These are phyloP conservation scores for Dipodomys spectabilis DNA, from an alignment of 2,113 vertebrate genomes.

Conservation along the genomic window DNA sequence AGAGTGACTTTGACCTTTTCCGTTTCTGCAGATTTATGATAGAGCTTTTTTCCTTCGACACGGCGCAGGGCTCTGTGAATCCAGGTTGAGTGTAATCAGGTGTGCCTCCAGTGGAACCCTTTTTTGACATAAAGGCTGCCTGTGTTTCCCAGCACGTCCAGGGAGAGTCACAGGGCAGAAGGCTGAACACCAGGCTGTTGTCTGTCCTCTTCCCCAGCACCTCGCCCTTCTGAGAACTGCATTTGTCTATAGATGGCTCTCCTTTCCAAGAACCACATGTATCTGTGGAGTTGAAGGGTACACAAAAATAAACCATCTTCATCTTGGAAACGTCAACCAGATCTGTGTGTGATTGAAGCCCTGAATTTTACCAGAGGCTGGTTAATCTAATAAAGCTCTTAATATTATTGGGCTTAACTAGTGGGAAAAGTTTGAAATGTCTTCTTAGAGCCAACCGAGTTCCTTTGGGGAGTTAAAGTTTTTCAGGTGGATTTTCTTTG, in stretches of 20 bases:
- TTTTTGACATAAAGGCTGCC: conserved; percentile 81
- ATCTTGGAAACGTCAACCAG: conserved; percentile 68
- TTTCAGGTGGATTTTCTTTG: conserved; percentile 64
- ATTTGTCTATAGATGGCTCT: conserved; percentile 56
- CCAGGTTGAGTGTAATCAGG: conserved; percentile 82
- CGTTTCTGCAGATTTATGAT: conserved; percentile 81
- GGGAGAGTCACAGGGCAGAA: conserved; percentile 73
- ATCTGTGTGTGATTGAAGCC: conserved; percentile 48
- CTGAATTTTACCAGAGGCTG: conserved; percentile 59
- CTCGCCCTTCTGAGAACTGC: conserved; percentile 60
- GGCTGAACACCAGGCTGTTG: conserved; percentile 58
- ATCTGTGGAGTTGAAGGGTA: conserved; percentile 71
- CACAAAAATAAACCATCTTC: conserved; percentile 74
- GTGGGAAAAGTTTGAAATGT: conserved; percentile 61
- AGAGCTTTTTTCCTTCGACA: conserved; percentile 86
- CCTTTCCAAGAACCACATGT: conserved; percentile 57
- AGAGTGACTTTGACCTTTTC: conserved; percentile 85
- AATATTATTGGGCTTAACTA: conserved; percentile 52
- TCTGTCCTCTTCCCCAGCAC: conserved; percentile 56
- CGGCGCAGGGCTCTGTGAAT: conserved; percentile 76
- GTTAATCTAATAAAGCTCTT: conserved; percentile 69
- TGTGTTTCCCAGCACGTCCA: conserved; percentile 71
- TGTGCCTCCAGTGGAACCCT: conserved; percentile 77
- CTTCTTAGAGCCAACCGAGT: conserved; percentile 70
- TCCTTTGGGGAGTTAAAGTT: conserved; percentile 45